Evolutionary conservation across 2,888 invertebrate genomes (phyloP).

Genomic region (Oxytorus armatus): DNA sequence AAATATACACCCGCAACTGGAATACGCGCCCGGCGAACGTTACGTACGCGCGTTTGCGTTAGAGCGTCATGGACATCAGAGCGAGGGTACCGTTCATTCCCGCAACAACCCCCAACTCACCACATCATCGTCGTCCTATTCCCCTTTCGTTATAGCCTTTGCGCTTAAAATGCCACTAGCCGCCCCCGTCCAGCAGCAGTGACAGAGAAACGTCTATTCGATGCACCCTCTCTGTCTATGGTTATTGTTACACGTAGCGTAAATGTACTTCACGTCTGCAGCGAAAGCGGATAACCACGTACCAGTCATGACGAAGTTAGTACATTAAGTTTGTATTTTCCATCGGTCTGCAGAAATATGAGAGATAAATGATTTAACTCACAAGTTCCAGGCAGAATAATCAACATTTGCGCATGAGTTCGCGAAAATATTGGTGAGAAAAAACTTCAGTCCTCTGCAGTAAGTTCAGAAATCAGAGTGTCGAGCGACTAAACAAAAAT

Average conservation of each 20-base stretch:
- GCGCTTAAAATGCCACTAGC: conserved; percentile 42
- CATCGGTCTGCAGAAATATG: neutral
- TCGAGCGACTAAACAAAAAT: too few relatives aligned
- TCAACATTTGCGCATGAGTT: neutral
- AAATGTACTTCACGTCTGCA: conserved; percentile 33
- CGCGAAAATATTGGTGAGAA: neutral
- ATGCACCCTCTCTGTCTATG: conserved; percentile 8
- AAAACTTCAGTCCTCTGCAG: neutral
- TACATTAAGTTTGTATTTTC: conserved; percentile 1
- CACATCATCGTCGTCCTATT: conserved; percentile 39
- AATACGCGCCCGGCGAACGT: conserved; percentile 64
- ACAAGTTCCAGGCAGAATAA: neutral
- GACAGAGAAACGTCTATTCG: conserved; percentile 14
- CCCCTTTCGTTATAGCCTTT: conserved; percentile 45
- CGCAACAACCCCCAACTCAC: conserved; percentile 46
- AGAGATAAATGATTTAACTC: conserved; percentile 1
- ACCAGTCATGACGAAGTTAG: conserved; percentile 2
- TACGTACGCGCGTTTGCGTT: conserved; percentile 65
- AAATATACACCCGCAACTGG: conserved; percentile 80
- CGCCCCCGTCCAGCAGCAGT: conserved; percentile 21
- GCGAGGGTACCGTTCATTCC: conserved; percentile 56
- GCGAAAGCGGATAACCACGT: conserved; percentile 14
- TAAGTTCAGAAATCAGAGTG: neutral
- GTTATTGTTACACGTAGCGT: conserved; percentile 30
- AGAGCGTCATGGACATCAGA: conserved; percentile 66